Percentiles rank a stretch among this genome's conserved stretches.
phyloP scores from a whole-genome alignment of 2,888 invertebrate genomes.

The Caenorhabditis wallacei region DNA sequence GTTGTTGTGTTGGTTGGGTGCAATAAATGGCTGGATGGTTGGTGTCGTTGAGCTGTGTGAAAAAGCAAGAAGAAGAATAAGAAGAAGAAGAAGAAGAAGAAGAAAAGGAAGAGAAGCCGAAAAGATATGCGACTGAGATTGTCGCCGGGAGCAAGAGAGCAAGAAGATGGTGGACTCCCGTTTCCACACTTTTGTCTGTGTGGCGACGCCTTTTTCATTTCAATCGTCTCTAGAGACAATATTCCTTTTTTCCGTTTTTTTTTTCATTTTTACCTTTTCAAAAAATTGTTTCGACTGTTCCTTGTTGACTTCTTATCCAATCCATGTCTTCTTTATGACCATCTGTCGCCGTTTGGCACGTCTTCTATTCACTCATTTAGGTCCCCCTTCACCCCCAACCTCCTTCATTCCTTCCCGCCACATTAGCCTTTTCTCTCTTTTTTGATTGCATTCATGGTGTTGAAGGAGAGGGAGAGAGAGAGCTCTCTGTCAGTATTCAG shows the following conservation, averaged over 20 bases:
- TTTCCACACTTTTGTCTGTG: slow-evolving; percentile 14
- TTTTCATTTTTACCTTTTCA: slow-evolving; percentile 24
- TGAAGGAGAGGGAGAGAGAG: slow-evolving; percentile 3
- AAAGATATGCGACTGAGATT: slow-evolving; percentile 64
- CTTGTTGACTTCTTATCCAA: slow-evolving; percentile 21
- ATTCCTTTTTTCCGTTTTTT: not conserved
- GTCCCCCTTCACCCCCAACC: slow-evolving; percentile 3
- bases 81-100: slow-evolving; percentile 31
- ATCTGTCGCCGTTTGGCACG: slow-evolving; percentile 64
- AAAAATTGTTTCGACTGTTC: slow-evolving; percentile 13
- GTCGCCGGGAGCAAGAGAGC: slow-evolving; percentile 50
- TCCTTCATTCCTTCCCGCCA: slow-evolving; percentile 46
- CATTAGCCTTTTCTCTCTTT: slow-evolving; percentile 58
- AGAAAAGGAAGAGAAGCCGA: slow-evolving; percentile 34
- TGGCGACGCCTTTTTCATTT: slow-evolving; percentile 42
- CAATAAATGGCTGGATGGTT: slow-evolving; percentile 22
- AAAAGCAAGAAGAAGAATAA: slow-evolving; percentile 43
- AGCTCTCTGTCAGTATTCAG: slow-evolving; percentile 10
- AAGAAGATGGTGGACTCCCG: not conserved
- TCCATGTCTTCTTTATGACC: slow-evolving; percentile 25
- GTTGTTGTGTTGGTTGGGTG: slow-evolving; percentile 48
- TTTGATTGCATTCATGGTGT: slow-evolving; percentile 51
- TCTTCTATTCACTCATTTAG: slow-evolving; percentile 50
- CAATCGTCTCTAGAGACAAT: slow-evolving; percentile 39
- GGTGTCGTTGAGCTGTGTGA: slow-evolving; percentile 48